Evolutionary conservation across 2,888 invertebrate species (phyloP).

Genomic region (Kryphioiulus occultus): DNA sequence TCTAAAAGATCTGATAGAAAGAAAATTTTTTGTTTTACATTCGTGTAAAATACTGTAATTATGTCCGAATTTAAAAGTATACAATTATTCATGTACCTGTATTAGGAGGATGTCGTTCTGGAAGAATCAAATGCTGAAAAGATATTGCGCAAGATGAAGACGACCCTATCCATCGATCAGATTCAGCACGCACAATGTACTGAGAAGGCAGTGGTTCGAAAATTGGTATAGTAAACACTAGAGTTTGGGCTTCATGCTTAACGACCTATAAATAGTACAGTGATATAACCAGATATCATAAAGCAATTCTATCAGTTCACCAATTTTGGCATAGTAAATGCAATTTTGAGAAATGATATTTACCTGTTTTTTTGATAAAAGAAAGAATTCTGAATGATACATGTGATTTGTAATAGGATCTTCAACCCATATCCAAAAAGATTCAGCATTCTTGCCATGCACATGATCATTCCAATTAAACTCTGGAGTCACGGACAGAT

Average conservation of each 20-base stretch:
- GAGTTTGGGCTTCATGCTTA: conserved; percentile 76
- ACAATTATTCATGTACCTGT: conserved; percentile 71
- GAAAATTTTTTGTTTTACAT: background rate
- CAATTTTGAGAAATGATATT: conserved; percentile 2
- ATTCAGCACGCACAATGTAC: conserved; percentile 85
- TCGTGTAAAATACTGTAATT: too few relatives aligned
- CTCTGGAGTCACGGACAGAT: conserved; percentile 78
- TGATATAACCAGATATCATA: background rate
- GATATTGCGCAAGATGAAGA: conserved; percentile 66
- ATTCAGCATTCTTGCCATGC: conserved; percentile 86
- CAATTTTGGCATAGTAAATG: background rate
- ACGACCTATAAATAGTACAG: conserved; percentile 67
- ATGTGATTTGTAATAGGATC: conserved; percentile 93
- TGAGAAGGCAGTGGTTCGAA: conserved; percentile 89
- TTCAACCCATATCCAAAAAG: conserved; percentile 98
- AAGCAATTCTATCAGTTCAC: background rate
- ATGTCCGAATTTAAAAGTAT: background rate
- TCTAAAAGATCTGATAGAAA: conserved; percentile 77
- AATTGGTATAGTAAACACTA: conserved; percentile 95
- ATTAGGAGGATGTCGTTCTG: conserved; percentile 89
- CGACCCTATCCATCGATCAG: conserved; percentile 82
- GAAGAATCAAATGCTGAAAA: conserved; percentile 88
- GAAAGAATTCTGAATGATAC: conserved; percentile 94
- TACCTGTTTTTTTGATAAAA: conserved; percentile 81
- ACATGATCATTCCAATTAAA: conserved; percentile 86